Evolutionary conservation across 2,113 vertebrate species (phyloP).

Genomic region (Eupsittula cactorum): DNA sequence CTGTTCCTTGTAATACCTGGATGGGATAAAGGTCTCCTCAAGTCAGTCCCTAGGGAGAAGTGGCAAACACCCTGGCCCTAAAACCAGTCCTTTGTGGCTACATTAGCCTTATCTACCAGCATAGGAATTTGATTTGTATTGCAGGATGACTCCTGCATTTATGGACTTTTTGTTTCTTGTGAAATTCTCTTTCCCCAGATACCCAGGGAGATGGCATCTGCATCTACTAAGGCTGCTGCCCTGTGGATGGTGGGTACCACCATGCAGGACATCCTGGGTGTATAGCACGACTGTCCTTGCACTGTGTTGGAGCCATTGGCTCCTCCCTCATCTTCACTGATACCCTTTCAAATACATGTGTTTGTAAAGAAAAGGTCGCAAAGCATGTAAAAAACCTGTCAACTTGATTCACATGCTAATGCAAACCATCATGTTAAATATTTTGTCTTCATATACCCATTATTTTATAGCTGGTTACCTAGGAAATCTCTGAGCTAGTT

Average conservation of each 20-base stretch:
- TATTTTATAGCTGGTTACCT: not conserved
- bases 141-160: fast-evolving
- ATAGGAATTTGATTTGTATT: not conserved
- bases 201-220: not conserved
- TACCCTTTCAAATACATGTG: not conserved
- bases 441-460: not conserved
- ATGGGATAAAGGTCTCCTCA: not conserved
- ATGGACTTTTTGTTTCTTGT: not conserved
- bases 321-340: not conserved
- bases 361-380: not conserved
- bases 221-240: not conserved
- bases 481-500: not conserved
- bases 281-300: not conserved
- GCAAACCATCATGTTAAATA: not conserved
- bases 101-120: not conserved
- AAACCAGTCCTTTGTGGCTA: not conserved
- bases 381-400: not conserved
- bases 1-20: not conserved
- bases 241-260: not conserved
- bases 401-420: not conserved
- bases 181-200: not conserved
- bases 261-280: not conserved
- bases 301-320: not conserved
- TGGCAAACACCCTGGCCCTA: not conserved
- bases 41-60: not conserved